Conservation (phyloP, 2,797 vertebrate genomes). For the Urocyon cinereoargenteus region DNA sequence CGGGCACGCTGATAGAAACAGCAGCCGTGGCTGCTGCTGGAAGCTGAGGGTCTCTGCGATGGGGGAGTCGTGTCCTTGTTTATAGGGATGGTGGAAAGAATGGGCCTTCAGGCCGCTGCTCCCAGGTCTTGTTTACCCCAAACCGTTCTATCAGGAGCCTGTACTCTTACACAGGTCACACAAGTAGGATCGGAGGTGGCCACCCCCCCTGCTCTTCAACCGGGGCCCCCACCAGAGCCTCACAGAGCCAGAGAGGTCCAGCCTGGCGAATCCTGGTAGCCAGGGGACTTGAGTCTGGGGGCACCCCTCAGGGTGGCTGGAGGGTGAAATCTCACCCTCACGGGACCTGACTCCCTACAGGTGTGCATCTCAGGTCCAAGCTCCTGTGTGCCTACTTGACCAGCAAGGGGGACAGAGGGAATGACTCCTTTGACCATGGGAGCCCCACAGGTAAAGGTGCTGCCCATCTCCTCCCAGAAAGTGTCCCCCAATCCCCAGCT, state of each 20-base stretch:
- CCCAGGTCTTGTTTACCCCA: neutral
- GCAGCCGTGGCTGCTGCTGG: neutral
- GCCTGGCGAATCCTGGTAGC: neutral
- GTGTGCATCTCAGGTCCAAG: neutral
- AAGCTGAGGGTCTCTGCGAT: neutral
- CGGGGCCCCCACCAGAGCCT: neutral
- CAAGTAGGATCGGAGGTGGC: neutral
- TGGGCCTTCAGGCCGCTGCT: neutral
- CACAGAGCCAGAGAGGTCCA: neutral
- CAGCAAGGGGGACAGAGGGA: neutral
- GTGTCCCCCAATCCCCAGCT: neutral
- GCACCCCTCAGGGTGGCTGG: neutral
- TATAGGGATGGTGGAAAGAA: neutral
- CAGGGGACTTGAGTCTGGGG: neutral
- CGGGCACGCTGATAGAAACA: neutral
- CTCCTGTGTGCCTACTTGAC: slow-evolving; percentile 29
- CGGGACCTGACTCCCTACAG: neutral
- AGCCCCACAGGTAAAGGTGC: neutral
- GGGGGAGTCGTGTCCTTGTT: neutral
- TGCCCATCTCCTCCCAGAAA: neutral
- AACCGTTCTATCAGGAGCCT: neutral
- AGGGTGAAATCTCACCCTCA: neutral
- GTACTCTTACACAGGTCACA: neutral
- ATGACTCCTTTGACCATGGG: neutral
- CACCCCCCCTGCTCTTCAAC: neutral